These are phyloP conservation scores for Lepetodrilus schrolli DNA, from an alignment of 2,888 invertebrate genomes.

Conservation along the genomic window DNA sequence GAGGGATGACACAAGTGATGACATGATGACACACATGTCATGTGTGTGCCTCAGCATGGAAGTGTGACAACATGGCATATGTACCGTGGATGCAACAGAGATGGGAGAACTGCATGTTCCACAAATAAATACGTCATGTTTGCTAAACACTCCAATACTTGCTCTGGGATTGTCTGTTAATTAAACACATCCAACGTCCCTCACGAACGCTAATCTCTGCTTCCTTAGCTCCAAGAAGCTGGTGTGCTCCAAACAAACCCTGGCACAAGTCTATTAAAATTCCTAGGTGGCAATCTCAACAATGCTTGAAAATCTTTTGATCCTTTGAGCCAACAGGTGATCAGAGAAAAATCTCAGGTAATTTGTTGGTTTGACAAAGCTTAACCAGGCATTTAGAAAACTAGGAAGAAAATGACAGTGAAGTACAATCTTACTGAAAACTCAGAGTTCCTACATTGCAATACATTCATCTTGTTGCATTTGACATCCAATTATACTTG, in stretches of 20 bases:
- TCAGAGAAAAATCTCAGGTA: not conserved
- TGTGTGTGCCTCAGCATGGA: no score
- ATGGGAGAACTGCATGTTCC: not conserved
- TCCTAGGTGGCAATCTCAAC: constrained; percentile 18
- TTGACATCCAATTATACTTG: no score
- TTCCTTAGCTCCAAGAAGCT: not conserved
- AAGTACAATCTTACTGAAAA: no score
- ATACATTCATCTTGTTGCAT: no score
- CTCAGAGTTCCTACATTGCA: no score
- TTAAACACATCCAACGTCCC: not conserved
- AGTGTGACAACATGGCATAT: no score
- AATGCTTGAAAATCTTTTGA: constrained; percentile 8
- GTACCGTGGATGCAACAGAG: no score
- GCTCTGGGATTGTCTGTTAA: not conserved
- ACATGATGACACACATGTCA: no score
- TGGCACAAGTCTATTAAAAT: constrained; percentile 18
- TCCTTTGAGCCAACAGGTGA: not conserved
- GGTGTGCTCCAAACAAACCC: not conserved
- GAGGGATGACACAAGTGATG: no score
- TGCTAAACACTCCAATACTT: not conserved
- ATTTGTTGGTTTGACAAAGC: not conserved
- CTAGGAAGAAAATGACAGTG: no score
- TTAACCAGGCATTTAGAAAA: not conserved
- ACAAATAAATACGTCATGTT: not conserved
- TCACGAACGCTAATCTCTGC: not conserved